Evolutionary conservation across 2,797 vertebrate genomes (phyloP).

Genomic region (Semaprochilodus insignis): DNA sequence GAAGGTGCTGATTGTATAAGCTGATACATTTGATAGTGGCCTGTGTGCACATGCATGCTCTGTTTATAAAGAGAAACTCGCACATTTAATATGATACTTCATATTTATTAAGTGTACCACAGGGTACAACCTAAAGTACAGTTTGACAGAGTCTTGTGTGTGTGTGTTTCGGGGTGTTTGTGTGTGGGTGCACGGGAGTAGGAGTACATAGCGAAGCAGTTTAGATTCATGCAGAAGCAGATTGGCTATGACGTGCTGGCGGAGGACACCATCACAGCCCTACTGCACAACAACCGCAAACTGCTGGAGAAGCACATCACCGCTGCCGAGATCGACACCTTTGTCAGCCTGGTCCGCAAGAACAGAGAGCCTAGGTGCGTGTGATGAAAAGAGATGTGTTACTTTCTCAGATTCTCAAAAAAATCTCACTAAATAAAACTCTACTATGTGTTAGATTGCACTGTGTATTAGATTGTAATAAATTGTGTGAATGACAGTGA

Average conservation of each 20-base stretch:
- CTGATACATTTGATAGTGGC: no score
- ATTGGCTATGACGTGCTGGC: slow-evolving; percentile 98
- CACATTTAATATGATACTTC: not conserved
- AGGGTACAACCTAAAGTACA: no score
- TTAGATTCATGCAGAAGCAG: slow-evolving; percentile 99
- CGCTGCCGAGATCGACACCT: slow-evolving; percentile 96
- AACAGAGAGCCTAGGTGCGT: slow-evolving; percentile 92
- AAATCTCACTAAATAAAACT: no score
- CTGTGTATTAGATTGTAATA: no score
- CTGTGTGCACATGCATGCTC: no score
- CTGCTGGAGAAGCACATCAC: slow-evolving; percentile 98
- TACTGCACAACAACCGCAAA: slow-evolving; percentile 98
- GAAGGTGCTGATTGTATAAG: no score
- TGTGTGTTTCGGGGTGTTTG: not conserved
- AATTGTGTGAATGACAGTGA: no score
- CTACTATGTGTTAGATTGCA: no score
- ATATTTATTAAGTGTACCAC: not conserved
- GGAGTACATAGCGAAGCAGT: slow-evolving; percentile 99
- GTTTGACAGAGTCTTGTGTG: not conserved
- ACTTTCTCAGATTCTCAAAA: no score
- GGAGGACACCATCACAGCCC: slow-evolving; percentile 96
- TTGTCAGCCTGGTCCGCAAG: slow-evolving; percentile 96
- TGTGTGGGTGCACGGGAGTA: slow-evolving; percentile 63
- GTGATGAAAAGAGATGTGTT: not conserved
- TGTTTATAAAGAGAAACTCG: no score